Base-by-base conservation (phyloP, 1,140 invertebrate species). In the Ooceraea biroi region DNA sequence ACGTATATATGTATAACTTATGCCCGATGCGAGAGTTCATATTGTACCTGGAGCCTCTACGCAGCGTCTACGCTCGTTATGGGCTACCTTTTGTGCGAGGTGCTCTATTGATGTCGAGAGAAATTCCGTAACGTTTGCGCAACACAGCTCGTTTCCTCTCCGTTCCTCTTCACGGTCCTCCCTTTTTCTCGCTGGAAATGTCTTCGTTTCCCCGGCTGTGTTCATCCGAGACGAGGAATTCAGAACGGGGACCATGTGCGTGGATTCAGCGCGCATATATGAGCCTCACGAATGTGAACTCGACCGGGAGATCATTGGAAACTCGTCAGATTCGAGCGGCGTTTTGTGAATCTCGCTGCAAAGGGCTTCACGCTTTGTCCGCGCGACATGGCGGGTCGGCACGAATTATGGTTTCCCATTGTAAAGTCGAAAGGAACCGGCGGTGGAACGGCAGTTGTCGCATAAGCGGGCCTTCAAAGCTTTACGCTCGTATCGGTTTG, bases 1-100 rank as follows among this genome's bases (percentile, higher is more conserved):
- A n/a, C 7, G 7, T 36, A 36, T 36, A 7, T 91, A 93, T 91
- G 92, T 93, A 91, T 92, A 93, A 92, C 90, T 92, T 89, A 80
- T 87, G 85, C 88, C 48, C 86, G 82, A 30, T 60, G 84, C 76
- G 58, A 71, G 87, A 89, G 90, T 90, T 91, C 87, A 84, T 90
- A 90, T 86, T 90, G 82, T 90, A 82, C 85, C 77, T 71, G 61
- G 74, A 50, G 60, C 69, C 55, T 60, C 52, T 83, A 88, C 84
- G 83, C 89, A 88, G 78, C 90, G 74, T 84, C 72, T 66, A n/a
- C 78, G 66, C 82, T 85, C 83, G 89, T 89, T 88, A 90, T 90
- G 89, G 82, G 50, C 77, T 63, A 87, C 52, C 87, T 85, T 90
- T 90, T 91, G 90, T 91, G 65, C 78, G 69, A 80, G 88, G 89